These are phyloP conservation scores for Troides aeacus DNA, from an alignment of 2,888 invertebrate species.

Conservation along the genomic window DNA sequence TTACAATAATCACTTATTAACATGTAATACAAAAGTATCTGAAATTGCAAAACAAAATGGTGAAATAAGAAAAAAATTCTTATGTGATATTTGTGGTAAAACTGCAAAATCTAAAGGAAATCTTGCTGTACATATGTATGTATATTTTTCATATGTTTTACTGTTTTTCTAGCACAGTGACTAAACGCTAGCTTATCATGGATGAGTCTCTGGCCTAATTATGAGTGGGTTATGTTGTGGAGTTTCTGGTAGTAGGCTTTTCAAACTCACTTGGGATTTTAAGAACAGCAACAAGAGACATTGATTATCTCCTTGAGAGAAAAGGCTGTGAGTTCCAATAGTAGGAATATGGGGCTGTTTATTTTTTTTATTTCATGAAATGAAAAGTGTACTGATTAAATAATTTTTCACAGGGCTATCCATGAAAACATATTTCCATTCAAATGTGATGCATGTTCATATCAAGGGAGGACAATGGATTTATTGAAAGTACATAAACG, in stretches of 20 bases:
- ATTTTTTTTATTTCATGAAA: too few relatives aligned
- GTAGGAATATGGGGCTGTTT: too few relatives aligned
- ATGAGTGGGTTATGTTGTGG: too few relatives aligned
- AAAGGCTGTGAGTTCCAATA: too few relatives aligned
- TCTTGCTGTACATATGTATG: constrained; percentile 67
- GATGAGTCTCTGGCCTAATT: too few relatives aligned
- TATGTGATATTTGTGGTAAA: constrained; percentile 73
- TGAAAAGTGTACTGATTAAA: not conserved
- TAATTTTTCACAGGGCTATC: constrained; percentile 46
- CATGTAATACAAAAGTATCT: constrained; percentile 40
- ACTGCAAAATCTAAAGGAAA: constrained; percentile 62
- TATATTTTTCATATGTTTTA: constrained; percentile 30
- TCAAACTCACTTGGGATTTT: not conserved
- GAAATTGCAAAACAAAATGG: constrained; percentile 18
- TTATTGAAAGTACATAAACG: constrained; percentile 68
- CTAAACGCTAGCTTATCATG: too few relatives aligned
- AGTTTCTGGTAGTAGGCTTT: not conserved
- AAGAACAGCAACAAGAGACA: too few relatives aligned
- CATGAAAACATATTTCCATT: constrained; percentile 69
- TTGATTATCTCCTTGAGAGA: too few relatives aligned
- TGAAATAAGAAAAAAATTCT: constrained; percentile 48
- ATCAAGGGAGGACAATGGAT: constrained; percentile 67
- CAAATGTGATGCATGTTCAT: constrained; percentile 69
- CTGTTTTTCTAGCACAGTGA: too few relatives aligned
- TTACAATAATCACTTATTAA: constrained; percentile 53